Conservation (phyloP, 2,113 vertebrate species). For the Halcyon senegalensis region DNA sequence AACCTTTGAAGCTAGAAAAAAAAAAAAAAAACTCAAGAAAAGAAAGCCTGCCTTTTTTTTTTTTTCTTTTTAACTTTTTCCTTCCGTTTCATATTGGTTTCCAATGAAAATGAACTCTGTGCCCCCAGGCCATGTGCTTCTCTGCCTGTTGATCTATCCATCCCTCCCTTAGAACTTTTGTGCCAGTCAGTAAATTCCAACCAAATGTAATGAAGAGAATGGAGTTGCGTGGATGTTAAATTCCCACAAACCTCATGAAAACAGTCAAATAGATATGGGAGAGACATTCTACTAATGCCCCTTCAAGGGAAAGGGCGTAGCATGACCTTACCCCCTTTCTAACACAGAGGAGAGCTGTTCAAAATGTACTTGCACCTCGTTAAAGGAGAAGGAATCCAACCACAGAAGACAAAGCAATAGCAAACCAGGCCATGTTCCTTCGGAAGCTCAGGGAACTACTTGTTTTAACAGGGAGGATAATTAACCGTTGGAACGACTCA, state of each 20-base stretch:
- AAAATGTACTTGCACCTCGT: neutral
- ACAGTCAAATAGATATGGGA: neutral
- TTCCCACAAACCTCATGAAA: neutral
- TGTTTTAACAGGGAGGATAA: neutral
- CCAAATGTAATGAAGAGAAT: neutral
- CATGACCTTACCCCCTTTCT: accelerated
- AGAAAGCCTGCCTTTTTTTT: neutral
- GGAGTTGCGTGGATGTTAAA: neutral
- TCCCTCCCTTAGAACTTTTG: neutral
- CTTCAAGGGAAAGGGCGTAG: neutral
- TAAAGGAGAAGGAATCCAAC: neutral
- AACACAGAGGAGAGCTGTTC: neutral
- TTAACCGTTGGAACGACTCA: accelerated
- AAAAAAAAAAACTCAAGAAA: neutral
- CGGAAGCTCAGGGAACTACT: neutral
- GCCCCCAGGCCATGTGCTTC: neutral
- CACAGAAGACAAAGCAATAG: neutral
- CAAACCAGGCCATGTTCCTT: neutral
- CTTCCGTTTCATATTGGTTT: neutral
- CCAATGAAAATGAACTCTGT: neutral
- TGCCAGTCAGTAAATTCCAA: conserved; percentile 6
- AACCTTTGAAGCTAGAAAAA: neutral
- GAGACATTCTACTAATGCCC: neutral
- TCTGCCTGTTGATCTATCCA: accelerated
- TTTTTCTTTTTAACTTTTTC: neutral